These are phyloP conservation scores for Callipepla californica DNA, from an alignment of 2,113 vertebrate genomes.

Conservation along the genomic window DNA sequence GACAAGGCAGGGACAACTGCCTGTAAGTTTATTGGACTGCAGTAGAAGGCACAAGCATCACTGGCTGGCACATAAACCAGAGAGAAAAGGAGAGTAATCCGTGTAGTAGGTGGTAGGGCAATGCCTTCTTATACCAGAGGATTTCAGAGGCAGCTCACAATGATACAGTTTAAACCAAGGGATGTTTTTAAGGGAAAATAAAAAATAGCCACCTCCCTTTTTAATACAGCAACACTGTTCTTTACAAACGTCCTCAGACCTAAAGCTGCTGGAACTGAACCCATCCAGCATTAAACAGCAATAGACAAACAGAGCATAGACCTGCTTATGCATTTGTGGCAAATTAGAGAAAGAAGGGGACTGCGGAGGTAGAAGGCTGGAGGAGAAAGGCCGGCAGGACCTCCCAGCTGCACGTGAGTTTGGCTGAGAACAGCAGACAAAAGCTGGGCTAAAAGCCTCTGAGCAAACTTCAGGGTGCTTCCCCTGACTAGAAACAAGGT, in stretches of 20 bases:
- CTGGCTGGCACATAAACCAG: neutral
- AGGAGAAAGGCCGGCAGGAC: neutral
- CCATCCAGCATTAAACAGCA: neutral
- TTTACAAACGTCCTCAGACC: neutral
- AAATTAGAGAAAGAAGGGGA: neutral
- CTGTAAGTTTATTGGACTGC: neutral
- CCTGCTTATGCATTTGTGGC: neutral
- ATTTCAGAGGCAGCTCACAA: neutral
- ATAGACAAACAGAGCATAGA: neutral
- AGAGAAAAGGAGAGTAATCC: neutral
- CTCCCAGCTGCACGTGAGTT: neutral
- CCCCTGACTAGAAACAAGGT: neutral
- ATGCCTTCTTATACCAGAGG: neutral
- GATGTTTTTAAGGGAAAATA: neutral
- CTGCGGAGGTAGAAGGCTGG: neutral
- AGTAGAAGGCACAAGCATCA: neutral
- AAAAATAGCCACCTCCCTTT: neutral
- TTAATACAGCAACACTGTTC: neutral
- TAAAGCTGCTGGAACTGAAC: neutral
- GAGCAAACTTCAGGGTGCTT: neutral
- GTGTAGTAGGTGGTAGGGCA: neutral
- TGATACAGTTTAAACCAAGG: neutral
- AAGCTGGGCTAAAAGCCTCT: neutral
- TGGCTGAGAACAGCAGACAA: neutral
- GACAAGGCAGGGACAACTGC: neutral